Evolutionary conservation across 2,888 invertebrate genomes (phyloP).

Genomic region (Drosophila recens): DNA sequence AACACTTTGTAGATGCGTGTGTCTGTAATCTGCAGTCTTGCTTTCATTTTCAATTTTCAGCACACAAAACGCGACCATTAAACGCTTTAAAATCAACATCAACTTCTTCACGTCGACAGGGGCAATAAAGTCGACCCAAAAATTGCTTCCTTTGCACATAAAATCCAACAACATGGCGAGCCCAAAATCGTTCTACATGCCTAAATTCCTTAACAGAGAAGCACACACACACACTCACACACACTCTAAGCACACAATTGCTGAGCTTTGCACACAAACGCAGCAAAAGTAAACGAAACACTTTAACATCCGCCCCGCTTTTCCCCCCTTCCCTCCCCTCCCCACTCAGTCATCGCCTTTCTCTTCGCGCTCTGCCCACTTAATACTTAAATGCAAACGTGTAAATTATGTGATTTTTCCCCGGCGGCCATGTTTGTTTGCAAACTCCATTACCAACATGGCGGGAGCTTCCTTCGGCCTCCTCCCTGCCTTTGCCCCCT

Average conservation of each 20-base stretch:
- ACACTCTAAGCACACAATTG: constrained; percentile 48
- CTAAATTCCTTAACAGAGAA: constrained; percentile 57
- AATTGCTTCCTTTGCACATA: constrained; percentile 77
- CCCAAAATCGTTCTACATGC: constrained; percentile 61
- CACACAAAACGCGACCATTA: constrained; percentile 65
- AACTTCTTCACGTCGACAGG: constrained; percentile 62
- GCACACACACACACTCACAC: constrained; percentile 22
- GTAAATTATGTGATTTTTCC: constrained; percentile 81
- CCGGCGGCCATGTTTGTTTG: constrained; percentile 81
- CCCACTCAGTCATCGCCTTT: not conserved
- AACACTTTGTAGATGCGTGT: constrained; percentile 66
- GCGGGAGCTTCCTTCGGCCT: constrained; percentile 64
- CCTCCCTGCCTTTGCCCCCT: not conserved
- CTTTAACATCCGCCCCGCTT: constrained; percentile 49
- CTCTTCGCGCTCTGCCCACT: constrained; percentile 60
- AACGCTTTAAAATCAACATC: constrained; percentile 79
- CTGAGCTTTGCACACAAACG: constrained; percentile 70
- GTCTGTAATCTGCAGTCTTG: constrained; percentile 23
- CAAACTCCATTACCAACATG: constrained; percentile 80
- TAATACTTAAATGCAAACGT: constrained; percentile 80
- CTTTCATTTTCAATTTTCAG: constrained; percentile 70
- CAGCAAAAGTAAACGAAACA: constrained; percentile 75
- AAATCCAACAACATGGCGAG: constrained; percentile 61
- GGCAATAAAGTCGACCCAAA: constrained; percentile 79
- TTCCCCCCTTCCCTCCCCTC: not conserved